A percentile compares a stretch with the other conserved stretches of the same genome.
Evolutionary conservation across 2,797 vertebrate species (phyloP).

Genomic region (Chanos chanos): DNA sequence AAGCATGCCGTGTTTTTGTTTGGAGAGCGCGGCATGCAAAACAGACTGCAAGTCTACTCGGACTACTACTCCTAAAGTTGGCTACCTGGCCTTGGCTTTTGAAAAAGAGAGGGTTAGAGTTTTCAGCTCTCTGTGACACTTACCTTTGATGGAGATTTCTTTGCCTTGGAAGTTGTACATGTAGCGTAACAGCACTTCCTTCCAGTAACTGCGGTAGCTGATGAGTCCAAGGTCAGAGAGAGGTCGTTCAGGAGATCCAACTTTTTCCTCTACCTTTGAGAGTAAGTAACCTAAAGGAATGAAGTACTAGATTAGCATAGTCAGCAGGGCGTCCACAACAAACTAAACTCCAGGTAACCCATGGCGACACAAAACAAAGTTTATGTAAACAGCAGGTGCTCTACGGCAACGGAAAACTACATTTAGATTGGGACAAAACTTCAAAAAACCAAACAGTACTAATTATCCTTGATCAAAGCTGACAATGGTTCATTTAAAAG

Average conservation of each 20-base stretch:
- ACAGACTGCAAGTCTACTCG: no score
- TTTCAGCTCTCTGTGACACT: background rate
- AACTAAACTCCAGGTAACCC: background rate
- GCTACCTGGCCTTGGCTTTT: no score
- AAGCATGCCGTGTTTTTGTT: no score
- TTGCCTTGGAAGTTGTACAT: conserved; percentile 88
- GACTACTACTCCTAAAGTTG: no score
- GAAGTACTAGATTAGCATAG: no score
- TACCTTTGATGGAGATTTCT: conserved; percentile 90
- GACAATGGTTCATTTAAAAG: no score
- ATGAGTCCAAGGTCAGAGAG: conserved; percentile 85
- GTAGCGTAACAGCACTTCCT: conserved; percentile 84
- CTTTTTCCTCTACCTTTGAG: conserved; percentile 78
- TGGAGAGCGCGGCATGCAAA: no score
- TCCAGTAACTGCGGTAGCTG: conserved; percentile 90
- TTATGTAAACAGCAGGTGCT: conserved; percentile 20
- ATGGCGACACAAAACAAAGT: background rate
- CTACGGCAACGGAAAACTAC: conserved; percentile 2
- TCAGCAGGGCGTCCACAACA: background rate
- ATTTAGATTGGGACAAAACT: no score
- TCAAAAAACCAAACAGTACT: no score
- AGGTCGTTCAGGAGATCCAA: conserved; percentile 79
- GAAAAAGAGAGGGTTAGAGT: background rate
- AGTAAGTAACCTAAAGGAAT: conserved; percentile 79
- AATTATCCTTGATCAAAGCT: no score